These are phyloP conservation scores for Anisognathus igniventris DNA, from an alignment of 2,797 vertebrate species.

Conservation along the genomic window DNA sequence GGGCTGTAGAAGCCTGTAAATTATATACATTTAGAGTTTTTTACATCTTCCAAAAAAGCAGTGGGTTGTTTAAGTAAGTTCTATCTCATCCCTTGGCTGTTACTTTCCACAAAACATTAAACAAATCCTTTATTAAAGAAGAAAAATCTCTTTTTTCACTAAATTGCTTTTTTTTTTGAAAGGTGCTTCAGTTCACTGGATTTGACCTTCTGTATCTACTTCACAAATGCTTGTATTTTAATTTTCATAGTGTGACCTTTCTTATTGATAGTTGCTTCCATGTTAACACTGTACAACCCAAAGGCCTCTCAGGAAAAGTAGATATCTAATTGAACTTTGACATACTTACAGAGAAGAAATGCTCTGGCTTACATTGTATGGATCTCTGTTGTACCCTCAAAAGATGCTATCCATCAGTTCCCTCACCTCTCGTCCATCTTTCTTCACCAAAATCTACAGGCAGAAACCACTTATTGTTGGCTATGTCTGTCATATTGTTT, in stretches of 20 bases:
- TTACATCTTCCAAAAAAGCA: background rate
- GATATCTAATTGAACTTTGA: background rate
- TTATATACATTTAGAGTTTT: background rate
- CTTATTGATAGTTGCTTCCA: background rate
- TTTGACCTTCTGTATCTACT: slow-evolving; percentile 20
- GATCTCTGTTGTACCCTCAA: background rate
- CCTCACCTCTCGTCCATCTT: background rate
- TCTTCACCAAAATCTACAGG: background rate
- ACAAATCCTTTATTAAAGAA: background rate
- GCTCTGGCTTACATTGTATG: background rate
- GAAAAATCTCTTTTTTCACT: background rate
- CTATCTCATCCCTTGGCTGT: background rate
- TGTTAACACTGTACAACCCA: background rate
- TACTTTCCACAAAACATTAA: background rate
- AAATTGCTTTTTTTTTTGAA: background rate
- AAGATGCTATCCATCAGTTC: background rate
- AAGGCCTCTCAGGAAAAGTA: background rate
- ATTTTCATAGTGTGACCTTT: slow-evolving; percentile 31
- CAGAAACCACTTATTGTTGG: background rate
- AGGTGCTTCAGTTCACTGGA: background rate
- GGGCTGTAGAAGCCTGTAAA: background rate
- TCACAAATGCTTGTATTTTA: slow-evolving; percentile 1
- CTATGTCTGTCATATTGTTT: background rate
- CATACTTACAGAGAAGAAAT: background rate
- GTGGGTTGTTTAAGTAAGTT: background rate